These are phyloP conservation scores for Acinonyx jubatus DNA, from an alignment of 2,113 vertebrate genomes.

Conservation along the genomic window DNA sequence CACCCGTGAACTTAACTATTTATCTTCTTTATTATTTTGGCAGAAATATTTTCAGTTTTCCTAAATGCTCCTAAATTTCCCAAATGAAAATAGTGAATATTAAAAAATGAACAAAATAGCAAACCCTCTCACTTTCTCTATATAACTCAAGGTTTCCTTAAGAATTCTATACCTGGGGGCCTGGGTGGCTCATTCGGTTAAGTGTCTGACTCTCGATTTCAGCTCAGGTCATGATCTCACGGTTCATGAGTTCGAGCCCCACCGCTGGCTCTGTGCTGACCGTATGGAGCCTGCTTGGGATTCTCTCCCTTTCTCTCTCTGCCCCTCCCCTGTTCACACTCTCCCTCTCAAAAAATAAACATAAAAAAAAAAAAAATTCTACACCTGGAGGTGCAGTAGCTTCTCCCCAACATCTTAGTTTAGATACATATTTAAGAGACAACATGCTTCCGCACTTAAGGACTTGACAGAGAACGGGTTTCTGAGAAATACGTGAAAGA, in stretches of 20 bases:
- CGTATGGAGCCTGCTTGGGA: too few species aligned
- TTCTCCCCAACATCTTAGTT: background rate
- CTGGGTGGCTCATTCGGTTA: too few species aligned
- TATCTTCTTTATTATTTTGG: background rate
- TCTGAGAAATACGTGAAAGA: background rate
- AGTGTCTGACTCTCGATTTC: too few species aligned
- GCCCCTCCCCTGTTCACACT: too few species aligned
- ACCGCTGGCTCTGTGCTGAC: too few species aligned
- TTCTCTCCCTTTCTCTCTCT: too few species aligned
- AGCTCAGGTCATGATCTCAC: too few species aligned
- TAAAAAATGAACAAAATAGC: background rate
- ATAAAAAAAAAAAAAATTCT: background rate
- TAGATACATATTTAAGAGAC: background rate
- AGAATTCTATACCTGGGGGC: background rate
- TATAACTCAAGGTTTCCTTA: background rate
- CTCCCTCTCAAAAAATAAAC: too few species aligned
- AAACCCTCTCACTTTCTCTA: background rate
- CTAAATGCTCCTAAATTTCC: slow-evolving; percentile 20
- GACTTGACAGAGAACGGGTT: background rate
- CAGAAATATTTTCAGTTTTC: background rate
- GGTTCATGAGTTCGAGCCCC: too few species aligned
- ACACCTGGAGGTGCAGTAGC: background rate
- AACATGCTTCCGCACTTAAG: background rate
- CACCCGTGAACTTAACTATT: background rate
- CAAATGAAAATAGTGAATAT: slow-evolving; percentile 1